Evolutionary conservation across 1,140 invertebrate genomes (phyloP), one percentile per base, ranked within the genome.

Genomic region (Drosophila repleta): DNA sequence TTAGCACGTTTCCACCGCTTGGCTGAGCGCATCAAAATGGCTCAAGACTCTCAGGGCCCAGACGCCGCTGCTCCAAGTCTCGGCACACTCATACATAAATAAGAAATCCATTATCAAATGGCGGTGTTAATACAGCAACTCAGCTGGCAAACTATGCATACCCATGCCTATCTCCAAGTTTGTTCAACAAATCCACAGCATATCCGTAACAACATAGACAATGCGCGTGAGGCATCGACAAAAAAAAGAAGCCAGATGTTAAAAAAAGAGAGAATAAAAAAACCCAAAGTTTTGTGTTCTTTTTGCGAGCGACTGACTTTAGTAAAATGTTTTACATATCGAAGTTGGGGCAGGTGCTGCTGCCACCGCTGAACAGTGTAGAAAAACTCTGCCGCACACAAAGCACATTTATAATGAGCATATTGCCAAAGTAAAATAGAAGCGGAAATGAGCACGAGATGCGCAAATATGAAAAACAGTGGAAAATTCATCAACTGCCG

Each of bases 401-500:
- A 39, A 73, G 80, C 74, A 85, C 82, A 84, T 84, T 87, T 77
- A 74, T 85, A 85, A 85, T 85, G 77, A 85, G 77, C 81, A 87
- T 87, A 74, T 81, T 85, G 69, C 73, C 37, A 64, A 69, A 57
- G 68, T 35, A 72, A 71, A 75, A 64, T 41, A 68, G 62, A 61
- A 57, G 62, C 11, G 67, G 58, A 80, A 83, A 71, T 74, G 74
- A 70, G 63, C 48, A 63, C n/a, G 32, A 77, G 37, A 43, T 60
- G 17, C 11, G 3, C 45, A 45, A 52, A 35, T n/a, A 43, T 51
- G 39, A 18, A 46, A 20, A 20, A 67, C 64, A 32, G 17, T 67
- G 39, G 55, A 20, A 20, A 26, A 7, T 1, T 1, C 20, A 41
- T 15, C 21, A 15, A 15, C 5, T 10, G 3, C 1, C 26, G n/a